Evolutionary conservation across 2,888 invertebrate species (phyloP), one percentile per base, ranked within the genome.

Genomic region (Clanis bilineata): DNA sequence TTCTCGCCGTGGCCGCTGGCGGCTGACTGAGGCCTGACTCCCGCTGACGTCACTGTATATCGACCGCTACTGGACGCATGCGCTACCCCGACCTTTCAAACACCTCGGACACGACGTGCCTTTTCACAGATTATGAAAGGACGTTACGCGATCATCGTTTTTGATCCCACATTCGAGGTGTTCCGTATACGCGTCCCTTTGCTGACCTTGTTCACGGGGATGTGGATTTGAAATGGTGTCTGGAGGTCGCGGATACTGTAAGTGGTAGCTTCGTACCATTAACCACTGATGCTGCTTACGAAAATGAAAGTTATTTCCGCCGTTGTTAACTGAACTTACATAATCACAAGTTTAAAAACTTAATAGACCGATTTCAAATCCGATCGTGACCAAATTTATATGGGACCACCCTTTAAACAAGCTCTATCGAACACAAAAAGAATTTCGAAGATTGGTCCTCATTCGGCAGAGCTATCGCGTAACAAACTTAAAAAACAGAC

Each of bases 21-120:
- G 87, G 86, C 87, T 88, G 88, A 92, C 91, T 91, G 89, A 88
- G 76, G 80, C 78, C 76, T 67, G 64, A 73, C 71, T 71, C 70
- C 71, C 64, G 61, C 81, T 90, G 90, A 92, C 92, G 91, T 91
- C 91, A 92, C 85, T 71, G 70, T 64, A 72, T 90, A 92, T 92
- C 90, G 92, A 92, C 83, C 88, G 71, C 62, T 23, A 58, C 41
- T 58, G 63, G 72, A 74, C 92, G 89, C 92, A 86, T 82, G 92
- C 91, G 90, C 80, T 66, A 58, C 39, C 62, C 56, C 60, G 36
- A 65, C 72, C 79, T 79, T 77, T 80, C 81, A 77, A 62, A 66
- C 66, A 70, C 67, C 66, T 69, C 70, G 62, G 60, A 66, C 64
- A 58, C 71, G 61, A 71, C 66, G 68, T 69, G 65, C 64, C 67